phyloP scores from a whole-genome alignment of 2,113 vertebrate species.

The Melozone crissalis region DNA sequence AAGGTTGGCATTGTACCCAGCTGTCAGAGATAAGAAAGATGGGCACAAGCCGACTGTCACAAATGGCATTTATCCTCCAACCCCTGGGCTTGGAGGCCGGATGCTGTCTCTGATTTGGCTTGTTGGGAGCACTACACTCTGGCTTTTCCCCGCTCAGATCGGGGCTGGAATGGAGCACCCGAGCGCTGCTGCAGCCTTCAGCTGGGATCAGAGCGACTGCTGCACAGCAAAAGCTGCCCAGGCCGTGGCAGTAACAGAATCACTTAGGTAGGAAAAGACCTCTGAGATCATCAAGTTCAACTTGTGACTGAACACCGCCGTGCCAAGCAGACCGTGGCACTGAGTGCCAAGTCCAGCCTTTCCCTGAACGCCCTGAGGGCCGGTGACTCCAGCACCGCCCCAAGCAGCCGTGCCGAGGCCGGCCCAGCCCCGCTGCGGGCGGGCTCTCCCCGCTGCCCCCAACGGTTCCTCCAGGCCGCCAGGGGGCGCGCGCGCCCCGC shows the following conservation, averaged over 20 bases:
- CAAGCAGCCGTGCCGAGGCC: rapidly evolving
- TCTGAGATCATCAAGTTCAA: neutral
- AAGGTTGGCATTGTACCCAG: neutral
- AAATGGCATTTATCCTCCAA: neutral
- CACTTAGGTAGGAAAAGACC: neutral
- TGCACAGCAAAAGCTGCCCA: neutral
- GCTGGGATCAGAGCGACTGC: neutral
- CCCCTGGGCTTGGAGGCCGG: neutral
- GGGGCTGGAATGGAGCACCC: too few relatives aligned
- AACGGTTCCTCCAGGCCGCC: neutral
- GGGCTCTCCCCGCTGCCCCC: rapidly evolving
- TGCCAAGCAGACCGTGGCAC: too few relatives aligned
- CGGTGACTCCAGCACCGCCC: neutral
- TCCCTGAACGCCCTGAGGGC: rapidly evolving
- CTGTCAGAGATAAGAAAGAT: too few relatives aligned
- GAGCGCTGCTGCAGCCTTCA: neutral
- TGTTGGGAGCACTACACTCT: rapidly evolving
- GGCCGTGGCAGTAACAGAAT: neutral
- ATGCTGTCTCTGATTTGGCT: neutral
- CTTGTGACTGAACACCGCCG: neutral
- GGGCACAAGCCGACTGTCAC: rapidly evolving
- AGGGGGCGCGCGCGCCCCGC: neutral
- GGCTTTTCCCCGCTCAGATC: neutral
- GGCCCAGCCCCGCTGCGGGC: rapidly evolving
- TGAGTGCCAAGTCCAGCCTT: too few relatives aligned